These are phyloP conservation scores for Acanthochromis polyacanthus DNA, from an alignment of 2,113 vertebrate species.

Conservation along the genomic window DNA sequence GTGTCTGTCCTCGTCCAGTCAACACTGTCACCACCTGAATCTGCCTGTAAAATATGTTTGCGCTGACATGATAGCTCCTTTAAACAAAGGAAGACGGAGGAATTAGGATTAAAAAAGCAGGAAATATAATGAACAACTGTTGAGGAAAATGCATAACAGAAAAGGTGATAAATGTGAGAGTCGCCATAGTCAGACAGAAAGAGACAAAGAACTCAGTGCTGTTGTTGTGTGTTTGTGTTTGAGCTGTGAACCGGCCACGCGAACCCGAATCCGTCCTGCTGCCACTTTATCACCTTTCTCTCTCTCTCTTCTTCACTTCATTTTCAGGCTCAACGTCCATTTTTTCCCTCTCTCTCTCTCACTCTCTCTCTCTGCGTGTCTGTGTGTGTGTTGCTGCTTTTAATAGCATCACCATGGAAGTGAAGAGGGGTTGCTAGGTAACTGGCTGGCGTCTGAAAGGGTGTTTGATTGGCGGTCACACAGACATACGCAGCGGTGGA, in stretches of 20 bases:
- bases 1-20: neutral
- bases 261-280: slow-evolving; percentile 13
- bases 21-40: neutral
- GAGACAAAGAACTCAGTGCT: neutral
- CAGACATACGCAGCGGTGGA: slow-evolving; percentile 60
- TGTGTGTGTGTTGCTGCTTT: slow-evolving; percentile 72
- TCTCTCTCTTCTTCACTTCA: slow-evolving; percentile 51
- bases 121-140: neutral
- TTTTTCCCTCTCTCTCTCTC: slow-evolving; percentile 12
- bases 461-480: slow-evolving; percentile 74
- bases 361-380: slow-evolving; percentile 39
- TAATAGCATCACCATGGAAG: slow-evolving; percentile 84
- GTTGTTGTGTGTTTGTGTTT: slow-evolving; percentile 10
- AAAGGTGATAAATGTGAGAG: slow-evolving; percentile 14
- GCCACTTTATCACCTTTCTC: slow-evolving; percentile 42
- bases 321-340: slow-evolving; percentile 57
- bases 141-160: slow-evolving; percentile 1
- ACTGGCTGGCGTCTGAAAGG: slow-evolving; percentile 82
- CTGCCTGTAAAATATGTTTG: slow-evolving; percentile 8
- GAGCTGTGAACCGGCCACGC: slow-evolving; percentile 6
- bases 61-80: slow-evolving; percentile 19
- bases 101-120: neutral
- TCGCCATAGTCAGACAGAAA: neutral
- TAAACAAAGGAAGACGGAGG: neutral
- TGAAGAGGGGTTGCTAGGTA: slow-evolving; percentile 84